phyloP scores from a whole-genome alignment of 2,113 vertebrate species.

The human region DNA sequence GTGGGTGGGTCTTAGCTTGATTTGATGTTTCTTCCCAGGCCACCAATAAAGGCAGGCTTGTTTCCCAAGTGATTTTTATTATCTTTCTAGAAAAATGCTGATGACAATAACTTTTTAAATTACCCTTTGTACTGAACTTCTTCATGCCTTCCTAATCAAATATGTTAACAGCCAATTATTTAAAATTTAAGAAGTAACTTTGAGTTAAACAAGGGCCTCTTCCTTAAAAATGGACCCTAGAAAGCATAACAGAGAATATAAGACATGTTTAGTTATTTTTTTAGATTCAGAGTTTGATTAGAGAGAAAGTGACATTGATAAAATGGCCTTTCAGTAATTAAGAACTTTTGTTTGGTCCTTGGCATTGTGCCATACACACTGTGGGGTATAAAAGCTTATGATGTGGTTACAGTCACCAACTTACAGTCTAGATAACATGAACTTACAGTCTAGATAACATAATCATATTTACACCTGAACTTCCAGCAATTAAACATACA shows the following conservation, averaged over 20 bases:
- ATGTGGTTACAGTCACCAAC: neutral
- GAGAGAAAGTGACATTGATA: neutral
- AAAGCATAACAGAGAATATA: neutral
- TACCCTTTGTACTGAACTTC: slow-evolving; percentile 39
- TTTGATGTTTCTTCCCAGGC: neutral
- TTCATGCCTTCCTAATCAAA: slow-evolving; percentile 8
- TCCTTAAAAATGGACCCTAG: neutral
- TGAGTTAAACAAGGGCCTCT: neutral
- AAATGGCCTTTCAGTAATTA: slow-evolving; percentile 12
- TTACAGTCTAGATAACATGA: neutral
- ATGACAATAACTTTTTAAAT: slow-evolving; percentile 58
- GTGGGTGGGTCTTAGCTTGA: slow-evolving; percentile 13
- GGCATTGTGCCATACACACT: neutral
- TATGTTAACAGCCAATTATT: slow-evolving; percentile 33
- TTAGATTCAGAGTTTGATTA: slow-evolving; percentile 33
- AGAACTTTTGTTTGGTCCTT: neutral
- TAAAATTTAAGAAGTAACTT: slow-evolving; percentile 60
- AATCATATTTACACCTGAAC: neutral
- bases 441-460: neutral
- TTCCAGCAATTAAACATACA: neutral
- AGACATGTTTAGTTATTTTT: neutral
- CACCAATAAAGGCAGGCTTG: slow-evolving; percentile 43
- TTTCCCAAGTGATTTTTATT: slow-evolving; percentile 62
- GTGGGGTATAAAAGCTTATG: neutral
- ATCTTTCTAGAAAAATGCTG: slow-evolving; percentile 59